Evolutionary conservation across 2,113 vertebrate species (phyloP), one percentile per base, ranked within the genome.

Genomic region (Cervus canadensis): DNA sequence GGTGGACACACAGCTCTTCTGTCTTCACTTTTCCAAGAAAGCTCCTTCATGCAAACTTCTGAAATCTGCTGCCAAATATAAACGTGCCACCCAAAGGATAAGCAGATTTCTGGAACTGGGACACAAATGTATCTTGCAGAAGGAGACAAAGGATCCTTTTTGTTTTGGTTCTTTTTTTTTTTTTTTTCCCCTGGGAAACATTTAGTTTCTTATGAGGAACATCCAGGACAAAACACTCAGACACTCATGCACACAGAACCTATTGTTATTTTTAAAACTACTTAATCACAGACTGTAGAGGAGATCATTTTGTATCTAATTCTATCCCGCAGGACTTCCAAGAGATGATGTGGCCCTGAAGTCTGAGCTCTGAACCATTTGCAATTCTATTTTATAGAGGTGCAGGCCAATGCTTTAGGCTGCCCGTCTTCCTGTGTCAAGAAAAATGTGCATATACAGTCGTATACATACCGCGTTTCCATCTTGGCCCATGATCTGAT

Each of bases 121-220:
- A 86, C 43, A 33, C 50, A 74, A 89, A 60, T 36, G 43, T 12
- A 43, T 92, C 30, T 78, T 86, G 43, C 60, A 67, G 40, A 62
- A 83, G 64, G 16, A 64, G 33, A 86, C 33, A 64, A 60, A 76
- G 17, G 40, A n/a, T 81, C 43, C 17, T 43, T 81, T 97, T 79
- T 84, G 52, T 95, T 79, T 48, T 15, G 26, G 11, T 78, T 50
- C 28, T 67, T 91, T 48, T 56, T 79, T 93, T 67, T 71, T 40
- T 25, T 81, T 71, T 71, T 6, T 40, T 25, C 74, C 89, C 67
- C 74, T 98, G 50, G 36, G 89, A 96, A 97, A 94, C n/a, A 59
- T 89, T 89, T 83, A 54, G 36, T 74, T 90, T 91, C 78, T 89
- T 52, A 25, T 62, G 85, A 83, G 17, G 59, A 40, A 87, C 56